phyloP scores from a whole-genome alignment of 37 sponge, comb jelly and placozoan species.

The Agelas oroides region DNA sequence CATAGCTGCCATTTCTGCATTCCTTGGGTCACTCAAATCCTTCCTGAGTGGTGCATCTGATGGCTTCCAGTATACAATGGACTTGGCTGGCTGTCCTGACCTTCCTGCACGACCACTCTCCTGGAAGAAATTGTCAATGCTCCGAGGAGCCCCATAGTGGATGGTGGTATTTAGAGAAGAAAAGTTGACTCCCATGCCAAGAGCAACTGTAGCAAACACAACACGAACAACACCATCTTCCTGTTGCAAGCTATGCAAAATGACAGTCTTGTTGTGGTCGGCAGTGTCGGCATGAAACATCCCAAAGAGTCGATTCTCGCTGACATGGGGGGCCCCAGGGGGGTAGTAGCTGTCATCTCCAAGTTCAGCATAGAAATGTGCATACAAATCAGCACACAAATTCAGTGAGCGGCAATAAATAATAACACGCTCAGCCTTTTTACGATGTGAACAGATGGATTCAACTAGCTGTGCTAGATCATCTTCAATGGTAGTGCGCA shows the following conservation, averaged over 20 bases:
- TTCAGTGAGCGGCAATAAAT: slow-evolving; percentile 52
- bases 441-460: not conserved
- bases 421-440: slow-evolving; percentile 7
- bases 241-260: slow-evolving; percentile 17
- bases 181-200: slow-evolving; percentile 49
- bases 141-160: slow-evolving; percentile 61
- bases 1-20: slow-evolving; percentile 18
- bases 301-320: slow-evolving; percentile 50
- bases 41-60: slow-evolving; percentile 11
- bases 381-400: slow-evolving; percentile 46
- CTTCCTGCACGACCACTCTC: slow-evolving; percentile 40
- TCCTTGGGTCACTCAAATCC: not conserved
- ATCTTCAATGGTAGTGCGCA: slow-evolving; percentile 4
- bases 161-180: slow-evolving; percentile 12
- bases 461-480: slow-evolving; percentile 4
- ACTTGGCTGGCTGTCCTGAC: too few relatives aligned
- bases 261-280: slow-evolving; percentile 26
- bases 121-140: slow-evolving; percentile 42
- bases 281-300: slow-evolving; percentile 50
- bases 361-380: slow-evolving; percentile 11
- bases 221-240: slow-evolving; percentile 47
- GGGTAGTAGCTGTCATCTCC: slow-evolving; percentile 44
- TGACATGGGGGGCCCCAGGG: slow-evolving; percentile 22
- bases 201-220: slow-evolving; percentile 66
- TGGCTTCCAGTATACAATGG: slow-evolving; percentile 56